Evolutionary conservation across 2,888 invertebrate species (phyloP).

Genomic region (Eupithecia inturbata): DNA sequence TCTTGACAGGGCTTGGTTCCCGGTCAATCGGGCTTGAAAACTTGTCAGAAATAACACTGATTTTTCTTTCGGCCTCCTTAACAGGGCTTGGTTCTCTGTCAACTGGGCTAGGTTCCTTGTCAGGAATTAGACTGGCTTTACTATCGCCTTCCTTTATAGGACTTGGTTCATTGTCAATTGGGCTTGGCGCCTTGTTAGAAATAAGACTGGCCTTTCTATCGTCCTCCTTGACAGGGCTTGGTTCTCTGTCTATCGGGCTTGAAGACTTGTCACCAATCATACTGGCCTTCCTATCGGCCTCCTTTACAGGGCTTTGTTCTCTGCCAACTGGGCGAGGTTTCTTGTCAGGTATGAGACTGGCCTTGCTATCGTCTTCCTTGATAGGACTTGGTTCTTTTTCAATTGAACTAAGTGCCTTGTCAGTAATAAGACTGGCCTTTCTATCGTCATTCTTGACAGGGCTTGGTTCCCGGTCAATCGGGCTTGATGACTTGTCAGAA

Average conservation of each 20-base stretch:
- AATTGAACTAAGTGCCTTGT: slow-evolving; percentile 31
- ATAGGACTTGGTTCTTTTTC: slow-evolving; percentile 34
- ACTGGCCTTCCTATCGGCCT: no score
- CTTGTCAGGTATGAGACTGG: background rate
- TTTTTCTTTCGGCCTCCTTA: background rate
- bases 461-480: slow-evolving; percentile 13
- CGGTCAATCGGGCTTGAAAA: background rate
- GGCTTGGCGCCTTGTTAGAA: slow-evolving; percentile 23
- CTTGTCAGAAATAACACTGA: slow-evolving; percentile 12
- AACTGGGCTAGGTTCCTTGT: slow-evolving; percentile 10
- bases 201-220: slow-evolving; percentile 28
- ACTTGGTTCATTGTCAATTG: slow-evolving; percentile 14
- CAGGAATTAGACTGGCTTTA: background rate
- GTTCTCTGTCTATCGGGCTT: no score
- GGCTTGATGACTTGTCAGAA: background rate
- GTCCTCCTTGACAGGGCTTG: slow-evolving; percentile 6
- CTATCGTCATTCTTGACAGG: slow-evolving; percentile 26
- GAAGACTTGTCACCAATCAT: no score
- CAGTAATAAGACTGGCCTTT: slow-evolving; percentile 15
- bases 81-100: background rate
- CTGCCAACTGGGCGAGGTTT: no score
- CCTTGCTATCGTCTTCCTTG: background rate
- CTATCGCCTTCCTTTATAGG: slow-evolving; percentile 19
- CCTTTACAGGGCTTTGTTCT: no score
- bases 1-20: background rate